These are phyloP conservation scores for Syngnathus scovelli DNA, from an alignment of 2,113 vertebrate species.

Conservation along the genomic window DNA sequence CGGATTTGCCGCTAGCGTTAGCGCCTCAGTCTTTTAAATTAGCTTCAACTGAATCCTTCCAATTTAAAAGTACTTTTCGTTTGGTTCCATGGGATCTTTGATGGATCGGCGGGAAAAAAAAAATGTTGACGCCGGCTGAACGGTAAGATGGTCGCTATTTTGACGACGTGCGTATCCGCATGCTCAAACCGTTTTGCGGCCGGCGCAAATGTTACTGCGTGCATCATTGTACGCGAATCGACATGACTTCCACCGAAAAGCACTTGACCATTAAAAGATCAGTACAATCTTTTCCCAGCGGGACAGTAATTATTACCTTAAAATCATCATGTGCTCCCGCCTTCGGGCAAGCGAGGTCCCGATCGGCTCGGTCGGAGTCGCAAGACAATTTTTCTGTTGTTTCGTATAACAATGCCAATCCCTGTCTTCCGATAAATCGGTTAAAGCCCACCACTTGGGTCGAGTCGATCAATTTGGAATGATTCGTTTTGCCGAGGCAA, in stretches of 20 bases:
- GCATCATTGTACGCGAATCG: constrained; percentile 7
- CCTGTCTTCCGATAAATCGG: constrained; percentile 49
- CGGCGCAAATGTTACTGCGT: constrained; percentile 12
- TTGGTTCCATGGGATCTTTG: background rate
- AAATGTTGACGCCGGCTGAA: background rate
- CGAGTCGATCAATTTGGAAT: constrained; percentile 48
- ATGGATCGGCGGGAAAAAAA: too few relatives aligned
- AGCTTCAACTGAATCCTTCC: too few relatives aligned
- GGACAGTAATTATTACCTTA: constrained; percentile 49
- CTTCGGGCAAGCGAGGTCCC: constrained; percentile 40
- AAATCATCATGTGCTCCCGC: constrained; percentile 52
- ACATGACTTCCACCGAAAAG: constrained; percentile 26
- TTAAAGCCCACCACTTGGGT: constrained; percentile 47
- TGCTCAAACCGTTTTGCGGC: constrained; percentile 3
- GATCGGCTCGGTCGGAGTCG: constrained; percentile 20
- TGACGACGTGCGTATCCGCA: background rate
- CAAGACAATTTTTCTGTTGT: constrained; percentile 49
- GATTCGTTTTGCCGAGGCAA: constrained; percentile 65
- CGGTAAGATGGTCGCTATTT: too few relatives aligned
- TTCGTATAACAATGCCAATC: constrained; percentile 55
- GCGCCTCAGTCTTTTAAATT: background rate
- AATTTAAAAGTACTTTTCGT: background rate
- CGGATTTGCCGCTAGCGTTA: constrained; percentile 23
- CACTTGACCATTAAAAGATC: constrained; percentile 43
- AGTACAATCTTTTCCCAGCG: constrained; percentile 28